These are phyloP conservation scores for Xylocampa areola DNA, from an alignment of 2,888 invertebrate genomes.

Conservation along the genomic window DNA sequence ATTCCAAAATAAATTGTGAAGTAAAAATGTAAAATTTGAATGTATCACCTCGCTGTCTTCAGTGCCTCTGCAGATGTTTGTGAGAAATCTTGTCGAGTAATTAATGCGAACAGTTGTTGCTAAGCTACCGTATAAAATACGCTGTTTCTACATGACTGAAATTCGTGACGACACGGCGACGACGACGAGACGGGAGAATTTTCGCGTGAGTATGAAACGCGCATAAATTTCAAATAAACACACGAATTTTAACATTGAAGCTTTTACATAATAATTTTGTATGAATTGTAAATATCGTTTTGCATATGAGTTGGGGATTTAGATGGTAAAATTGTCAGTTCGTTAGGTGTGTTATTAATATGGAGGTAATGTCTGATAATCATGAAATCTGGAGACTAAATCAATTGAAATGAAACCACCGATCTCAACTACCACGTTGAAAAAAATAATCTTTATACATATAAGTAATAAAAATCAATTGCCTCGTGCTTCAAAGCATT, in stretches of 20 bases:
- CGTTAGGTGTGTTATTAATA: no score
- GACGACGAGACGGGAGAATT: constrained; percentile 1
- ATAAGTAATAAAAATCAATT: no score
- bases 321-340: no score
- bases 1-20: background rate
- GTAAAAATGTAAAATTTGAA: no score
- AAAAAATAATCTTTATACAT: no score
- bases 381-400: no score
- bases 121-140: constrained; percentile 11
- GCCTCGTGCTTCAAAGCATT: no score
- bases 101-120: constrained; percentile 29
- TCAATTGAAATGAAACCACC: no score
- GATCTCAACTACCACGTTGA: no score
- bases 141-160: constrained; percentile 12
- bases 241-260: constrained; percentile 5
- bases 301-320: background rate
- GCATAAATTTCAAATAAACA: constrained; percentile 13
- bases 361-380: no score
- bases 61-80: constrained; percentile 15
- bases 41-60: background rate
- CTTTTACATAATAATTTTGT: background rate
- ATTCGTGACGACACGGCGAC: no score
- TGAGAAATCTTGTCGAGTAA: constrained; percentile 18
- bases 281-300: background rate
- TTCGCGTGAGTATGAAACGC: background rate